These are phyloP conservation scores for Silurus lanzhouensis DNA, from an alignment of 2,797 vertebrate species.

Conservation along the genomic window DNA sequence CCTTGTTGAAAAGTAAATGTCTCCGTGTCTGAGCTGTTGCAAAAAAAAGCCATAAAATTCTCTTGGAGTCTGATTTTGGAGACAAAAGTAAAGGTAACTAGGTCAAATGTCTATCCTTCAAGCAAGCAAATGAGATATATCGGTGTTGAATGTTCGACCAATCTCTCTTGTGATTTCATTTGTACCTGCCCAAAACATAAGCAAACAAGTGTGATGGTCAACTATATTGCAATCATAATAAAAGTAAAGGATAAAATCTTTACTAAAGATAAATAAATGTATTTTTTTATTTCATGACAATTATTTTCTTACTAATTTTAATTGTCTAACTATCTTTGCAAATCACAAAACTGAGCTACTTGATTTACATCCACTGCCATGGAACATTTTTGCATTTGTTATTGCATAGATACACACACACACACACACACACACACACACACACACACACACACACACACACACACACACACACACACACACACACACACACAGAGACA, in stretches of 20 bases:
- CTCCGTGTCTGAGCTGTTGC: neutral
- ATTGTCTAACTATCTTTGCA: neutral
- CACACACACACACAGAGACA: neutral
- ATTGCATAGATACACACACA: neutral
- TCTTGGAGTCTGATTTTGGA: neutral
- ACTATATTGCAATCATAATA: neutral
- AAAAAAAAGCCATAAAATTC: neutral
- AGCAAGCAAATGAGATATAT: neutral
- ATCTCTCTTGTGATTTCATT: neutral
- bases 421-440: too few relatives aligned
- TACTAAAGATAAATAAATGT: neutral
- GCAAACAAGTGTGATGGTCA: neutral
- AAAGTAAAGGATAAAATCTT: neutral
- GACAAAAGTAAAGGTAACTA: slow-evolving; percentile 9
- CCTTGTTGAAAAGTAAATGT: slow-evolving; percentile 6
- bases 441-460: too few relatives aligned
- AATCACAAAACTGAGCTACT: neutral
- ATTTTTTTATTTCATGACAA: neutral
- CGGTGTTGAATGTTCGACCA: neutral
- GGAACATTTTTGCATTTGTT: neutral
- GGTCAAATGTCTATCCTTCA: slow-evolving; percentile 1
- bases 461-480: too few relatives aligned
- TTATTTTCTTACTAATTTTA: too few relatives aligned
- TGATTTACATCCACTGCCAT: neutral
- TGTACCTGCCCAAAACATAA: neutral